Percentiles rank a stretch among this genome's conserved stretches.
Evolutionary conservation across 2,888 invertebrate species (phyloP).

Genomic region (Entomobrya proxima): DNA sequence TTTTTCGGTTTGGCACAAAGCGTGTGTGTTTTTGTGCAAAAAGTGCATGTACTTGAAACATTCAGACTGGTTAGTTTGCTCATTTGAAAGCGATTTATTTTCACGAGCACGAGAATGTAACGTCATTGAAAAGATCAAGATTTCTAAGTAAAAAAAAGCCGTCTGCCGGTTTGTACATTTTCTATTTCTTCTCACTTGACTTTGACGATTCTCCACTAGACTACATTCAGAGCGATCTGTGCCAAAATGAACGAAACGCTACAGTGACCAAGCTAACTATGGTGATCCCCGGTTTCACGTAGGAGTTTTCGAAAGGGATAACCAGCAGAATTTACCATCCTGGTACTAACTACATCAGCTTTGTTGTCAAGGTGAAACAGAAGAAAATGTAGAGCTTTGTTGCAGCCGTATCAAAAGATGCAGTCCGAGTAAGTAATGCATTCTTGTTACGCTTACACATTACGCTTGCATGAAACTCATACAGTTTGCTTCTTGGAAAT

Average conservation of each 20-base stretch:
- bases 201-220: not conserved
- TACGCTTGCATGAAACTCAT: too few species aligned
- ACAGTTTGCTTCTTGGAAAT: too few species aligned
- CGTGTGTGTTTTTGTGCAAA: too few species aligned
- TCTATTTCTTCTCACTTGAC: not conserved
- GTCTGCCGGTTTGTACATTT: not conserved
- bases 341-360: too few species aligned
- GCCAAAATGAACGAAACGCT: constrained; percentile 41
- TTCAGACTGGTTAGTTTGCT: not conserved
- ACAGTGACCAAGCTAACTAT: constrained; percentile 2
- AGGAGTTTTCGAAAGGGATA: too few species aligned
- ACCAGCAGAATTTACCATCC: too few species aligned
- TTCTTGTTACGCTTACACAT: too few species aligned
- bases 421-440: too few species aligned
- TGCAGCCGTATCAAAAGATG: too few species aligned
- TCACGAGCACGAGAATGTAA: not conserved
- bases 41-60: too few species aligned
- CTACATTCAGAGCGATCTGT: constrained; percentile 32
- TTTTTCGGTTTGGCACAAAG: not conserved
- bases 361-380: too few species aligned
- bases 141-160: not conserved
- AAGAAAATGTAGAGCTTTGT: too few species aligned
- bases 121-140: not conserved
- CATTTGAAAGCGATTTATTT: constrained; percentile 1
- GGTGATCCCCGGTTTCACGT: not conserved